Conservation (phyloP, 2,113 vertebrate species). For the Hassar affinis region DNA sequence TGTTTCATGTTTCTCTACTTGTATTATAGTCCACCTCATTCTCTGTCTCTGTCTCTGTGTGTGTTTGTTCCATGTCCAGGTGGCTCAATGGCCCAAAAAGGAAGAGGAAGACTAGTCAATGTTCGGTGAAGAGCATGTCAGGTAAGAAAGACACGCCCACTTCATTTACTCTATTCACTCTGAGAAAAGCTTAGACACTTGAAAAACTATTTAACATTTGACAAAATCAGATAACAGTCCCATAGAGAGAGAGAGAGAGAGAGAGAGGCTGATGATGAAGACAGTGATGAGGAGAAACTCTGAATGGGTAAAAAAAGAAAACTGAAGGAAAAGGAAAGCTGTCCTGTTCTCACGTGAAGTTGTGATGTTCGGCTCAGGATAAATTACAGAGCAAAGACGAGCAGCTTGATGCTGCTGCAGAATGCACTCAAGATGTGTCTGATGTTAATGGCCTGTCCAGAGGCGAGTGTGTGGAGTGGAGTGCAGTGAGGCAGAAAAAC, state of each 20-base stretch:
- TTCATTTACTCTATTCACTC: background rate
- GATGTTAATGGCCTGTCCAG: background rate
- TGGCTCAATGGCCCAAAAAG: conserved; percentile 96
- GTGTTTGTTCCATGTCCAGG: no score
- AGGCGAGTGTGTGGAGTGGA: background rate
- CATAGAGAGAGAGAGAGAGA: background rate
- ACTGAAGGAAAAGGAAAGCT: no score
- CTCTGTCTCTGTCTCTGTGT: conserved; percentile 29
- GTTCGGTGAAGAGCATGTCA: conserved; percentile 98
- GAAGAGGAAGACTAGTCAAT: conserved; percentile 99
- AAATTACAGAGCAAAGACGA: background rate
- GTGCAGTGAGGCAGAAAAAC: background rate
- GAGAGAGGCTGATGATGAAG: background rate
- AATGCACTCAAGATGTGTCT: background rate
- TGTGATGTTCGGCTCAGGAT: background rate
- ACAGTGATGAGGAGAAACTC: background rate
- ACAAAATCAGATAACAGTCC: background rate
- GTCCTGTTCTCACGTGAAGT: background rate
- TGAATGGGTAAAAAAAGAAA: background rate
- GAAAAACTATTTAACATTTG: no score
- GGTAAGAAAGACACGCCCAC: conserved; percentile 69
- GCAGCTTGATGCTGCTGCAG: background rate
- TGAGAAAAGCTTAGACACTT: background rate
- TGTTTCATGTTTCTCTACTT: conserved; percentile 11
- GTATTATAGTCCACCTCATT: conserved; percentile 4